Conservation (phyloP, 2,888 invertebrate genomes). For the Diaphora mendica region DNA sequence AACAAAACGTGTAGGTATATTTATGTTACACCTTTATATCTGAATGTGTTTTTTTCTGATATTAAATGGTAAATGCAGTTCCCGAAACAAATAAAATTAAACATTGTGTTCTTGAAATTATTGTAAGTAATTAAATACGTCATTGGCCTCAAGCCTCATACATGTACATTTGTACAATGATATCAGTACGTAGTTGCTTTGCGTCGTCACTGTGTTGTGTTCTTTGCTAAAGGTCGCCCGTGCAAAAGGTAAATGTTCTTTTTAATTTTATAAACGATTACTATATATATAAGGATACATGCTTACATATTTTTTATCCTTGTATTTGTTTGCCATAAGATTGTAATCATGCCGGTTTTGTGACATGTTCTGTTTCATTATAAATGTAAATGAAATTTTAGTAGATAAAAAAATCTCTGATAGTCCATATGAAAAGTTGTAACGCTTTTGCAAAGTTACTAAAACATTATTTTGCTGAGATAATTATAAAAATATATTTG, state of each 20-base stretch:
- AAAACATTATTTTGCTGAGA: neutral
- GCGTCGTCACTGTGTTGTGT: conserved; percentile 49
- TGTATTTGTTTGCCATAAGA: neutral
- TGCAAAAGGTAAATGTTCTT: conserved; percentile 28
- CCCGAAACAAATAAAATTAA: neutral
- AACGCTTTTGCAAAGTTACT: neutral
- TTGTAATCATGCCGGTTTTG: neutral
- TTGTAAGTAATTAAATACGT: conserved; percentile 21
- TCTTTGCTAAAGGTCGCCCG: conserved; percentile 37
- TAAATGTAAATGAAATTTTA: neutral
- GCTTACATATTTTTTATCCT: neutral
- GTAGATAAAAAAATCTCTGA: neutral
- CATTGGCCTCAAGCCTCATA: conserved; percentile 29
- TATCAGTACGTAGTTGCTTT: conserved; percentile 31
- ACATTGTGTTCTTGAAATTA: neutral
- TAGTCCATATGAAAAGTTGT: neutral
- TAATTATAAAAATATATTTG: neutral
- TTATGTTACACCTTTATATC: too few relatives aligned
- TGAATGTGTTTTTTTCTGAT: too few relatives aligned
- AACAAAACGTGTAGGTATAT: too few relatives aligned
- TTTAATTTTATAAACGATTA: neutral
- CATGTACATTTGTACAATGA: conserved; percentile 49
- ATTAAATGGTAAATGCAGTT: neutral
- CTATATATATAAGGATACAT: neutral
- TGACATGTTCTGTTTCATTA: neutral